Percentiles rank a stretch among this genome's conserved stretches.
These are phyloP conservation scores for Montifringilla adamsi DNA, from an alignment of 2,113 vertebrate genomes.

Conservation along the genomic window DNA sequence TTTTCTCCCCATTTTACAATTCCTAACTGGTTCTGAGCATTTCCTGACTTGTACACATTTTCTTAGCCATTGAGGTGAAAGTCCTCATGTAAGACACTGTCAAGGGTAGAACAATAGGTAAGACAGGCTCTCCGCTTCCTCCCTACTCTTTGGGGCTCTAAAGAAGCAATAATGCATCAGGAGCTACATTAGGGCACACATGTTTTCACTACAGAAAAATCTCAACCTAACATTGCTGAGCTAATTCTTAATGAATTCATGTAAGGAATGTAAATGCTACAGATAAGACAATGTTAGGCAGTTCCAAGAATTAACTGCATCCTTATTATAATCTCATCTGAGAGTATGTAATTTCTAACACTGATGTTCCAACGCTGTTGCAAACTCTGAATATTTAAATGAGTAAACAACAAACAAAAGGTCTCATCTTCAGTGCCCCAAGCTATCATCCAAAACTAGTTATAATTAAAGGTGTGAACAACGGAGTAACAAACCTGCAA, in stretches of 20 bases:
- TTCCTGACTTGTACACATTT: conserved; percentile 11
- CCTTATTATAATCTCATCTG: conserved; percentile 22
- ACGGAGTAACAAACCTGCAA: conserved; percentile 70
- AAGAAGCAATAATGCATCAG: not conserved
- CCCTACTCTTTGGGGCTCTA: not conserved
- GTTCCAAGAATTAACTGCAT: conserved; percentile 8
- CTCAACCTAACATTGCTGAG: not conserved
- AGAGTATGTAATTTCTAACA: conserved; percentile 55
- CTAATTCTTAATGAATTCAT: conserved; percentile 39
- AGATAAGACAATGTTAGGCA: not conserved
- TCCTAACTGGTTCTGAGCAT: not conserved
- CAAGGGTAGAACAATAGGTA: conserved; percentile 15
- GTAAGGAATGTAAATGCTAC: conserved; percentile 18
- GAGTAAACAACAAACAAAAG: conserved; percentile 71
- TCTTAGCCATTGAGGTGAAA: not conserved
- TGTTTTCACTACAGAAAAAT: not conserved
- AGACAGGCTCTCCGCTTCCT: not conserved
- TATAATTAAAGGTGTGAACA: conserved; percentile 78
- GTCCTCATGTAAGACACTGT: not conserved
- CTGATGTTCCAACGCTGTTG: conserved; percentile 27
- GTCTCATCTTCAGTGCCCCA: conserved; percentile 50
- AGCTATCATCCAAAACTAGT: conserved; percentile 62
- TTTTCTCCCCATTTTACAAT: conserved; percentile 26
- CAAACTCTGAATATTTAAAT: conserved; percentile 63
- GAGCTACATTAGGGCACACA: not conserved